Percentiles rank a stretch among this genome's conserved stretches.
Evolutionary conservation across 2,113 vertebrate species (phyloP).

Genomic region (Ictidomys tridecemlineatus): DNA sequence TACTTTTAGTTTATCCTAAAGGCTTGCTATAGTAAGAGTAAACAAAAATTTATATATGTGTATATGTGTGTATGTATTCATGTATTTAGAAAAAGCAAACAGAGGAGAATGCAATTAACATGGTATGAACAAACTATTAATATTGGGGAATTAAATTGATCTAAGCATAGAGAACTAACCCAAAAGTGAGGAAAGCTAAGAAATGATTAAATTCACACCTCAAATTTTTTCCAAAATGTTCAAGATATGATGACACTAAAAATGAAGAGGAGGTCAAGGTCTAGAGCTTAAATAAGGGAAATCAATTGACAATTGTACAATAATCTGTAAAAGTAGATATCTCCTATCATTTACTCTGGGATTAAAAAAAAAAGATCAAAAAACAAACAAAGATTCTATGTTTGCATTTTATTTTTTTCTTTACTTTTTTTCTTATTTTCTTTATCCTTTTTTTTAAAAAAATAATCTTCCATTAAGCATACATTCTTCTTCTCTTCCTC

Average conservation of each 20-base stretch:
- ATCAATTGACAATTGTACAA: background rate
- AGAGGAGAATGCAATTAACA: background rate
- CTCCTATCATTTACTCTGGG: background rate
- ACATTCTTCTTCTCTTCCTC: background rate
- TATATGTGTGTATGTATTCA: background rate
- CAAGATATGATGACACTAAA: background rate
- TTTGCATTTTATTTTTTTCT: background rate
- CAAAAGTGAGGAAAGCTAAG: background rate
- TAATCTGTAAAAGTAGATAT: background rate
- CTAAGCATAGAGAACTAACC: background rate
- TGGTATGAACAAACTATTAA: background rate
- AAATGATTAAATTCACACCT: background rate
- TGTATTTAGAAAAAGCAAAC: background rate
- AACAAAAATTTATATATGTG: background rate
- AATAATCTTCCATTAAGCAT: background rate
- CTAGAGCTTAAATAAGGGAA: background rate
- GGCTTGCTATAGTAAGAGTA: background rate
- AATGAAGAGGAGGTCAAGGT: background rate
- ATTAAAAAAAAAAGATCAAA: background rate
- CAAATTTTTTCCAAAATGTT: background rate
- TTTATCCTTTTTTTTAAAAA: too few relatives aligned
- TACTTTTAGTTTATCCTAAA: background rate
- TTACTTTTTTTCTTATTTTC: background rate
- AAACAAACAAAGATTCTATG: background rate
- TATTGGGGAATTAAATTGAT: background rate